These are phyloP conservation scores for Danaus melanippus DNA, from an alignment of 1,140 invertebrate genomes.

Conservation along the genomic window DNA sequence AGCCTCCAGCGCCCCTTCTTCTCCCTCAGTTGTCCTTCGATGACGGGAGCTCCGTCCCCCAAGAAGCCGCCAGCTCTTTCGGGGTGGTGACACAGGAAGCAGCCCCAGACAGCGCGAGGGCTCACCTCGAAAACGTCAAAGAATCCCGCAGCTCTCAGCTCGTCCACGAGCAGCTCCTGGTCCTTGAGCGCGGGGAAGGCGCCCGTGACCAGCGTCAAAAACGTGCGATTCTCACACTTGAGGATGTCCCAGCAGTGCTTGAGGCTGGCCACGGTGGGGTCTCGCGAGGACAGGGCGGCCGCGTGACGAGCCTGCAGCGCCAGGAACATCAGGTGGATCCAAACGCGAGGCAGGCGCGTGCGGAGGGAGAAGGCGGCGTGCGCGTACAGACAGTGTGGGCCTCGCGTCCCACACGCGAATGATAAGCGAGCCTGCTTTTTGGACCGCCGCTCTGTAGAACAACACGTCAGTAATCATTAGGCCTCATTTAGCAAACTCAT, in stretches of 20 bases:
- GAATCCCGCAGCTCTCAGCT: slow-evolving; percentile 88
- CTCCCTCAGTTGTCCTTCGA: slow-evolving; percentile 94
- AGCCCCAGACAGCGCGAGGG: slow-evolving; percentile 78
- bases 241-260: slow-evolving; percentile 95
- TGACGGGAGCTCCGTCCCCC: slow-evolving; percentile 82
- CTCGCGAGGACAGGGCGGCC: slow-evolving; percentile 86
- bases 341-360: slow-evolving; percentile 88
- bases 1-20: slow-evolving; percentile 95
- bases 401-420: slow-evolving; percentile 89
- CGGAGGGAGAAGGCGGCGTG: slow-evolving; percentile 88
- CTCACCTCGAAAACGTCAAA: slow-evolving; percentile 92
- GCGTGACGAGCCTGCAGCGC: slow-evolving; percentile 86
- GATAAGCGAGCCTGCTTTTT: slow-evolving; percentile 90
- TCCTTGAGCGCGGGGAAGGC: slow-evolving; percentile 93
- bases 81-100: slow-evolving; percentile 93
- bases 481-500: background rate
- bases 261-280: slow-evolving; percentile 85
- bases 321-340: slow-evolving; percentile 97
- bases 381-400: slow-evolving; percentile 91
- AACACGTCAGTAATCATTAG: background rate
- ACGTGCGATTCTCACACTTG: slow-evolving; percentile 90
- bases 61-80: slow-evolving; percentile 88
- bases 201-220: slow-evolving; percentile 91
- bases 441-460: slow-evolving; percentile 79
- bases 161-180: slow-evolving; percentile 86